These are phyloP conservation scores for Aldabrachelys gigantea DNA, from an alignment of 2,113 vertebrate species.

Conservation along the genomic window DNA sequence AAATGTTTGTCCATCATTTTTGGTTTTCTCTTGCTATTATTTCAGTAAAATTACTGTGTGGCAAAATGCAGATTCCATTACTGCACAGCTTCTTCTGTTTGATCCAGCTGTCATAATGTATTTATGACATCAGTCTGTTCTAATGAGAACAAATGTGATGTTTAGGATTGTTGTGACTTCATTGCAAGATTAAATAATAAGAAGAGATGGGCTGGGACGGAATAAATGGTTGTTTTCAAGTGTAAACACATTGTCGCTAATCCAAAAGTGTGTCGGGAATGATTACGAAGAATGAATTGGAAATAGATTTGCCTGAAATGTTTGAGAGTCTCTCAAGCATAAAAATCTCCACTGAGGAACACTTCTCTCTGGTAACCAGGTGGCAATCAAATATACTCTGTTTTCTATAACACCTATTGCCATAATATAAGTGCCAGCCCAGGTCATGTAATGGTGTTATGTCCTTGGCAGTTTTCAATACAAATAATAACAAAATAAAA, in stretches of 20 bases:
- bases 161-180: neutral
- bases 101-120: neutral
- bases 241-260: neutral
- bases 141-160: neutral
- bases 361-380: neutral
- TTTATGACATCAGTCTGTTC: fast-evolving
- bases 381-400: conserved; percentile 16
- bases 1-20: neutral
- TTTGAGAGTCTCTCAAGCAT: conserved; percentile 24
- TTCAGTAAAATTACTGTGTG: neutral
- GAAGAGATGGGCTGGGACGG: neutral
- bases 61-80: neutral
- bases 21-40: neutral
- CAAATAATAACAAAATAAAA: neutral
- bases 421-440: neutral
- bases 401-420: conserved; percentile 23
- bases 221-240: conserved; percentile 1
- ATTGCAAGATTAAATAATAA: neutral
- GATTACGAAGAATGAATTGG: conserved; percentile 13
- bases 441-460: neutral
- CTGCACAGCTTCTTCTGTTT: neutral
- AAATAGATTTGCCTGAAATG: conserved; percentile 43
- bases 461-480: neutral
- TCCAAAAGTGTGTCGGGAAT: neutral
- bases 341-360: neutral